A percentile compares a stretch with the other conserved stretches of the same genome.
phyloP scores from a whole-genome alignment of 2,888 invertebrate genomes.

The Trichopoda pennipes region DNA sequence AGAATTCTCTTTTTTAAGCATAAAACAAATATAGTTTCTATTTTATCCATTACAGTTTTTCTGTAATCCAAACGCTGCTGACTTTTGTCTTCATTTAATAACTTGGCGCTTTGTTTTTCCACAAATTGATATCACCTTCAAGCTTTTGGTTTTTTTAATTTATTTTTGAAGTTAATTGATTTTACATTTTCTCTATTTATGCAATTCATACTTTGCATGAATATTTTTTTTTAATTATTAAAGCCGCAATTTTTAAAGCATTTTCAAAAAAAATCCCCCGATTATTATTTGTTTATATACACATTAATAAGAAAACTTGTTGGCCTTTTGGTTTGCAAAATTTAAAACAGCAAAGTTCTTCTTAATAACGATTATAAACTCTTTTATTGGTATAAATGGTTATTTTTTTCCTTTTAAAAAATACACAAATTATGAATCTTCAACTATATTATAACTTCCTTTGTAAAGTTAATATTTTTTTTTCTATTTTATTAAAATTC shows the following conservation, averaged over 20 bases:
- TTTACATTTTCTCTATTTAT: slow-evolving; percentile 34
- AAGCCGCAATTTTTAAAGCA: background rate
- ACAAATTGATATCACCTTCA: slow-evolving; percentile 52
- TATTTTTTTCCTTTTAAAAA: background rate
- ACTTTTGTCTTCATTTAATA: slow-evolving; percentile 29
- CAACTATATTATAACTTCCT: too few relatives aligned
- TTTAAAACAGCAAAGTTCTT: too few relatives aligned
- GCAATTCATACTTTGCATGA: slow-evolving; percentile 9
- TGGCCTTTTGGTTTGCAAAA: background rate
- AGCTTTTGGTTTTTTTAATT: slow-evolving; percentile 14
- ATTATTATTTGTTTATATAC: background rate
- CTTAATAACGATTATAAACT: too few relatives aligned
- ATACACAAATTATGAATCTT: background rate
- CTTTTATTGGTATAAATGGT: too few relatives aligned
- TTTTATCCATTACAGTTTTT: slow-evolving; percentile 41
- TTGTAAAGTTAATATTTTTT: too few relatives aligned
- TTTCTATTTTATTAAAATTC: too few relatives aligned
- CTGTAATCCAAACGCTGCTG: slow-evolving; percentile 23
- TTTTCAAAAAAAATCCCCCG: background rate
- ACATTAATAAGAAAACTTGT: background rate
- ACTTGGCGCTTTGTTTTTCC: slow-evolving; percentile 34
- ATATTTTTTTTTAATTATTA: background rate
- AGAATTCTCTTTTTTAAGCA: slow-evolving; percentile 36
- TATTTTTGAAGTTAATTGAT: slow-evolving; percentile 44
- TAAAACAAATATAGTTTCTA: slow-evolving; percentile 14